These are phyloP conservation scores for Adoxophyes honmai DNA, from an alignment of 1,140 invertebrate species.

Conservation along the genomic window DNA sequence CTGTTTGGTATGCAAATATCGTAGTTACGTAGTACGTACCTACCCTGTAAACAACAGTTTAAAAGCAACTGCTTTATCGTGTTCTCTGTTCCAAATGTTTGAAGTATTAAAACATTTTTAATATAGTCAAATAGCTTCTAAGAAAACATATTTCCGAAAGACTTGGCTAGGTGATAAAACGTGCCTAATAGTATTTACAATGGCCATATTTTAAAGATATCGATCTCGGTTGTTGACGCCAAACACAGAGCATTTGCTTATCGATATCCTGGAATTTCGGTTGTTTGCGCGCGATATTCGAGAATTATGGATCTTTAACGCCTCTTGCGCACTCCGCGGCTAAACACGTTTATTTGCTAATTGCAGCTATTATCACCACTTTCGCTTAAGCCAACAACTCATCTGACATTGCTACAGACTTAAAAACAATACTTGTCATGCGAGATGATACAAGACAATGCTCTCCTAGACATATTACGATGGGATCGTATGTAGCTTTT, in stretches of 20 bases:
- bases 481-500: conserved; percentile 6
- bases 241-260: conserved; percentile 9
- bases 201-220: background rate
- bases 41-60: too few relatives aligned
- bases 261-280: conserved; percentile 4
- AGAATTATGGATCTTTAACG: too few relatives aligned
- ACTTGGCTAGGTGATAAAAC: background rate
- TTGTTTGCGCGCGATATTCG: background rate
- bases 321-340: background rate
- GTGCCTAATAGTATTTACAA: background rate
- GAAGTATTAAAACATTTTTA: too few relatives aligned
- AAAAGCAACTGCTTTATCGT: too few relatives aligned
- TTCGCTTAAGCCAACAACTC: background rate
- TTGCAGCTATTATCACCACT: conserved; percentile 7
- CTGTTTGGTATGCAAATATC: conserved; percentile 11
- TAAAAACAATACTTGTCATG: background rate
- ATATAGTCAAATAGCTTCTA: too few relatives aligned
- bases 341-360: background rate
- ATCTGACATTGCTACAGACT: background rate
- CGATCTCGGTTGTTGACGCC: background rate
- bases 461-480: background rate
- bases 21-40: too few relatives aligned
- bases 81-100: too few relatives aligned
- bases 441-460: conserved; percentile 14
- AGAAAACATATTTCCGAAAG: background rate